Percentiles rank a stretch among this genome's conserved stretches.
Conservation (phyloP, 2,113 vertebrate genomes). For the Australoheros scitulus region DNA sequence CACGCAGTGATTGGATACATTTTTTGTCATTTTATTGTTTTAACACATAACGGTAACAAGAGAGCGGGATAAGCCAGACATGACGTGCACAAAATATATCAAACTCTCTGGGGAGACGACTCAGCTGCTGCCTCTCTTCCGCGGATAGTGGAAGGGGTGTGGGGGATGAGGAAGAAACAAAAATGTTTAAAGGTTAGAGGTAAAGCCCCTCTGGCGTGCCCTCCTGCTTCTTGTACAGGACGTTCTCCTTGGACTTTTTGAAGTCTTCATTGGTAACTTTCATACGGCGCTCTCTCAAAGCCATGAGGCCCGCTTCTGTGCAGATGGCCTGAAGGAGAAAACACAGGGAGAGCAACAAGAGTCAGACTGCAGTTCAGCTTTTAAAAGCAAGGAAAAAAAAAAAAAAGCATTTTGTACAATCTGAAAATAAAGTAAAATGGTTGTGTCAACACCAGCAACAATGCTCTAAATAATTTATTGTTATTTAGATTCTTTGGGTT, state of each 20-base stretch:
- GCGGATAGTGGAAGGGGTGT: constrained; percentile 20
- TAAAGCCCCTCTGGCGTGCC: constrained; percentile 94
- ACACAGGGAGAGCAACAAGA: neutral
- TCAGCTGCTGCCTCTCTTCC: constrained; percentile 36
- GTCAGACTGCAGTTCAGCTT: neutral
- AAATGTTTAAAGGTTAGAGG: constrained; percentile 66
- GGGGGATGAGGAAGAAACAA: neutral
- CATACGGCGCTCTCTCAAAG: constrained; percentile 93
- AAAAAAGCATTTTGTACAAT: neutral
- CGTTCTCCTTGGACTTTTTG: constrained; percentile 98
- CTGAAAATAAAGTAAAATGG: neutral
- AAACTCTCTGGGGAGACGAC: constrained; percentile 54
- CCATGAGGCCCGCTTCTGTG: constrained; percentile 97
- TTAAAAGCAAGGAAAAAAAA: neutral
- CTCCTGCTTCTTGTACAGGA: constrained; percentile 99
- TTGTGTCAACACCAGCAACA: neutral
- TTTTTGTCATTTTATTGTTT: constrained; percentile 58
- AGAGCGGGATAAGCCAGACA: constrained; percentile 46
- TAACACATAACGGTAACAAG: constrained; percentile 54
- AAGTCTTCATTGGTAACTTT: constrained; percentile 99
- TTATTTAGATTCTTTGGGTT: rapidly evolving
- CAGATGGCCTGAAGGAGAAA: constrained; percentile 89
- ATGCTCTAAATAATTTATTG: neutral
- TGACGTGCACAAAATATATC: constrained; percentile 77
- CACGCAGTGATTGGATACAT: neutral